Percentiles rank a stretch among this genome's conserved stretches.
Evolutionary conservation across 2,113 vertebrate genomes (phyloP).

Genomic region (Upupa epops): DNA sequence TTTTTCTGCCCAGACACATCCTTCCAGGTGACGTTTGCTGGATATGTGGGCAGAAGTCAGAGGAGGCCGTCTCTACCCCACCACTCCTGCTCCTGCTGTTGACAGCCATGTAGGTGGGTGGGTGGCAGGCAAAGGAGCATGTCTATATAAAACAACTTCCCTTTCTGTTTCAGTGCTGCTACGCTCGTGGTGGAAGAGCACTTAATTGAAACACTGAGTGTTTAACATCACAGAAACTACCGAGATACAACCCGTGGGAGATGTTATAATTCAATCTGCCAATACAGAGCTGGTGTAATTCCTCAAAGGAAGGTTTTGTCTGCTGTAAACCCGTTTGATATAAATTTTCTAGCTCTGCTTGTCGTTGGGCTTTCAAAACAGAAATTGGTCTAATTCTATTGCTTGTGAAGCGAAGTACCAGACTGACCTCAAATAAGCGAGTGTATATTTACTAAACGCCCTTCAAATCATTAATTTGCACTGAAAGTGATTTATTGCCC

Average conservation of each 20-base stretch:
- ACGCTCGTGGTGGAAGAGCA: not conserved
- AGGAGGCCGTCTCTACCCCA: not conserved
- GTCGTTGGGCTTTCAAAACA: not conserved
- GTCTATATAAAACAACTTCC: not conserved
- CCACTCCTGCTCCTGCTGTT: not conserved
- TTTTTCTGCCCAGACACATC: not conserved
- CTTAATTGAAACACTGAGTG: not conserved
- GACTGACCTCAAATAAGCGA: not conserved
- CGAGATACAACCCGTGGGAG: not conserved
- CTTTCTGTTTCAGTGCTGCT: not conserved
- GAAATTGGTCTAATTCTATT: not conserved
- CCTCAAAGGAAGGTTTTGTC: not conserved
- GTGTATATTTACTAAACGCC: not conserved
- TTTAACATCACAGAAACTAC: not conserved
- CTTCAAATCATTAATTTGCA: not conserved
- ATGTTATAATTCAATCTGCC: not conserved
- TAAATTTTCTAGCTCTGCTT: not conserved
- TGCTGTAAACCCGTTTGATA: not conserved
- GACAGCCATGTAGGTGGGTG: not conserved
- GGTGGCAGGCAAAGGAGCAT: slow-evolving; percentile 36
- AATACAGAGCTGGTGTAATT: not conserved
- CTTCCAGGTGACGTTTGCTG: not conserved
- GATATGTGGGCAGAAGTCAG: not conserved
- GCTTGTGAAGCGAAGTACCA: not conserved
- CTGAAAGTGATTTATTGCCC: not conserved